Evolutionary conservation across 1,140 invertebrate genomes (phyloP), one percentile per base, ranked within the genome.

Genomic region (Adoxophyes honmai): DNA sequence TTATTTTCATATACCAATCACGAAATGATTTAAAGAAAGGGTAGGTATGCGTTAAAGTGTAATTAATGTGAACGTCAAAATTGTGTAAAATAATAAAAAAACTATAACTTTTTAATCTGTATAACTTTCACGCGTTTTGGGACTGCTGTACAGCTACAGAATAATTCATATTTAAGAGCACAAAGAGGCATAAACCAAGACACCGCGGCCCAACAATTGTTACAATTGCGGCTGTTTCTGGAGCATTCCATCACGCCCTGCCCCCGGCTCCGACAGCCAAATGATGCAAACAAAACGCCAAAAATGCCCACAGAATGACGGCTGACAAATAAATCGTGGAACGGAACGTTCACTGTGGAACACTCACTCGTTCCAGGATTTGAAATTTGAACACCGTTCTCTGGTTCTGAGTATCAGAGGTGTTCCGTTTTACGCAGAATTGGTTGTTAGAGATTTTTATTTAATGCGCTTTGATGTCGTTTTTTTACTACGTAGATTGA

Each of bases 211-310:
- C 64, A 61, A 65, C 66, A 60, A 64, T 74, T 71, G 73, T 65
- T 72, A 70, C 60, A 64, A 55, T 52, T 52, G 60, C 56, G 54
- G 52, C 51, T 55, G 56, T 56, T 66, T 56, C 62, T 68, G 64
- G 60, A 52, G 63, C 74, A 75, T 78, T 78, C 78, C 73, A 69
- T 76, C 73, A 78, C 70, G 68, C 63, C 60, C 54, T 51, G 59
- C 63, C 73, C 56, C 51, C n/a, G 28, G 48, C 52, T 38, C 54
- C 42, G 63, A 64, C 62, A 65, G 59, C 55, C 59, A 66, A 60
- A 70, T 69, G 62, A 75, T 67, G 66, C 66, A 62, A 70, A 67
- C 70, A 68, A 64, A 75, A 66, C 61, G 51, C 42, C 42, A 33
- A 48, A 48, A 48, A 48, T 48, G 42, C 42, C 10, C 21, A 48